Evolutionary conservation across 2,113 vertebrate species (phyloP).

Genomic region (Saccopteryx bilineata): DNA sequence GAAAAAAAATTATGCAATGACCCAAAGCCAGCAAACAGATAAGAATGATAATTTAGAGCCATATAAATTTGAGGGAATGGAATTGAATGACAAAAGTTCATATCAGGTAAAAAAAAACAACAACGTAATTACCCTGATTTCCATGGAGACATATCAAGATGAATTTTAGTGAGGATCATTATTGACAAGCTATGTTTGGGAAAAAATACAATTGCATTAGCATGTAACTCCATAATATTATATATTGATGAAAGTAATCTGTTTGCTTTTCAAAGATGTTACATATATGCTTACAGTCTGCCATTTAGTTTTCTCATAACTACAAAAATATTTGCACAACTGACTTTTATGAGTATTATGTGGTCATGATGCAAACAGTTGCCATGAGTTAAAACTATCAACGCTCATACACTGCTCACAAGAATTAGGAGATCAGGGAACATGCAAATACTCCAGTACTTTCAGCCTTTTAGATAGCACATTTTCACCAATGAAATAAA

Average conservation of each 20-base stretch:
- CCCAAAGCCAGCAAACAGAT: conserved; percentile 5
- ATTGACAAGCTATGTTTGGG: background rate
- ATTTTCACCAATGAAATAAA: too few species aligned
- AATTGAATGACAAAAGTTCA: conserved; percentile 24
- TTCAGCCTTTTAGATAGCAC: too few species aligned
- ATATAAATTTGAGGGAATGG: background rate
- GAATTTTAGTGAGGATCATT: background rate
- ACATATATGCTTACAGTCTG: background rate
- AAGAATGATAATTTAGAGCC: conserved; percentile 31
- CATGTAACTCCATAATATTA: background rate
- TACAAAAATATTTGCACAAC: background rate
- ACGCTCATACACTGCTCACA: background rate
- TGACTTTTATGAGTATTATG: background rate
- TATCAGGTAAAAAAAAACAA: conserved; percentile 6
- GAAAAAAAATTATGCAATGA: conserved; percentile 42
- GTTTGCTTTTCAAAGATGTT: background rate
- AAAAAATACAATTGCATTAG: background rate
- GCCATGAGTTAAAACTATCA: background rate
- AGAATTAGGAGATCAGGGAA: too few species aligned
- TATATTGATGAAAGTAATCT: background rate
- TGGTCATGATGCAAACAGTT: background rate
- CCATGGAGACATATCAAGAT: background rate
- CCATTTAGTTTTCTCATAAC: background rate
- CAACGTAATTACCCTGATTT: conserved; percentile 58
- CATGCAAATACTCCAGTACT: too few species aligned